Percentiles rank a stretch among this genome's conserved stretches.
Evolutionary conservation across 2,888 invertebrate species (phyloP).

Genomic region (Exocentrus adspersus): DNA sequence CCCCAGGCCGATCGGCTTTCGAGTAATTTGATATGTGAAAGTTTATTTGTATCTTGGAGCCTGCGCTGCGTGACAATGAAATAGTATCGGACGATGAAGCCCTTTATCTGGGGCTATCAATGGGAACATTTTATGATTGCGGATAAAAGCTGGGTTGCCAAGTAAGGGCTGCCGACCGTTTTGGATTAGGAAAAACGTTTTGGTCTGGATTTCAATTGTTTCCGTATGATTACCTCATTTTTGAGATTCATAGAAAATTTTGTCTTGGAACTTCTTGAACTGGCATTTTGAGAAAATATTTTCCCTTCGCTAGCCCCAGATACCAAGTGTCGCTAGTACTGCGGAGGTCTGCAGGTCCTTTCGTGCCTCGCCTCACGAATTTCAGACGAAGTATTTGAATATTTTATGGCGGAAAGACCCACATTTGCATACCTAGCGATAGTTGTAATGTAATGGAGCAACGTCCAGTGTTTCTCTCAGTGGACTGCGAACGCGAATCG

Average conservation of each 20-base stretch:
- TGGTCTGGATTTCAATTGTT: no score
- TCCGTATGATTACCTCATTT: no score
- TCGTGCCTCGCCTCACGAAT: not conserved
- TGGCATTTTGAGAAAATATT: no score
- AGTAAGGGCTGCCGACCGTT: no score
- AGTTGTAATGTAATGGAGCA: slow-evolving; percentile 2
- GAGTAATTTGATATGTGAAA: slow-evolving; percentile 20
- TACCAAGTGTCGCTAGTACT: not conserved
- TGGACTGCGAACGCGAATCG: slow-evolving; percentile 10
- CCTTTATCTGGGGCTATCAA: no score
- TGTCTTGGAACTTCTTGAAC: no score
- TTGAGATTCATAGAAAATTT: no score
- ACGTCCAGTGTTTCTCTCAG: slow-evolving; percentile 1
- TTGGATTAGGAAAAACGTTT: no score
- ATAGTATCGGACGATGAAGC: no score
- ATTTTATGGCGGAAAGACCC: slow-evolving; percentile 1
- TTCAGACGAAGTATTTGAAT: not conserved
- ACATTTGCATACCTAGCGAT: slow-evolving; percentile 1
- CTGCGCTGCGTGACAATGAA: not conserved
- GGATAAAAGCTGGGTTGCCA: no score
- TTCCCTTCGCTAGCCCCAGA: no score
- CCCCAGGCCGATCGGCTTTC: slow-evolving; percentile 10
- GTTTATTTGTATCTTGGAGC: slow-evolving; percentile 16
- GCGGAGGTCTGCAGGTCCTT: not conserved
- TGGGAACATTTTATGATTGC: no score